Evolutionary conservation across 2,113 vertebrate genomes (phyloP).

Genomic region (Plotosus lineatus): DNA sequence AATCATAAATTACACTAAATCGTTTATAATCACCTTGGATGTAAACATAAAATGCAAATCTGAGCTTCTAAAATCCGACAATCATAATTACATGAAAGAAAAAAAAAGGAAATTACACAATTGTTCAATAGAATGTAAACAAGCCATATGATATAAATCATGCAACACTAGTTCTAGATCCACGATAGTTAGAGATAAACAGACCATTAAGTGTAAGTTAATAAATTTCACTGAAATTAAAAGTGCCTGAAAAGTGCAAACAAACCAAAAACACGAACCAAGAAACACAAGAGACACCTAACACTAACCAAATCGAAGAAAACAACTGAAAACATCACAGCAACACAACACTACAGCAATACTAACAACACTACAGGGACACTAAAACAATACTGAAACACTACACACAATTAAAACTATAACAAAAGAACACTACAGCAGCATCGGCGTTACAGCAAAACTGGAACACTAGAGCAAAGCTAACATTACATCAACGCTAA

Average conservation of each 20-base stretch:
- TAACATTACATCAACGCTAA: not conserved
- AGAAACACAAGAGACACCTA: too few species aligned
- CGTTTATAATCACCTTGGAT: not conserved
- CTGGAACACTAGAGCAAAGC: not conserved
- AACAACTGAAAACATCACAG: too few species aligned
- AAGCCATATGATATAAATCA: slow-evolving; percentile 36
- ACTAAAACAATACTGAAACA: not conserved
- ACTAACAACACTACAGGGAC: not conserved
- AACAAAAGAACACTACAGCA: too few species aligned
- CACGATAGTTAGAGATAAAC: not conserved
- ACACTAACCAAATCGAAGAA: too few species aligned
- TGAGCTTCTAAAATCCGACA: not conserved
- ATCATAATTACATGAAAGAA: not conserved
- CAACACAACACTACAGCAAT: not conserved
- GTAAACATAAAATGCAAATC: not conserved
- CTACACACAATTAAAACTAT: not conserved
- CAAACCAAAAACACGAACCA: too few species aligned
- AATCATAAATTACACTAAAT: not conserved
- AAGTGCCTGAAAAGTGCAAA: not conserved
- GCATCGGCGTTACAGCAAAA: not conserved
- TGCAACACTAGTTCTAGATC: slow-evolving; percentile 5
- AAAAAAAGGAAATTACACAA: not conserved
- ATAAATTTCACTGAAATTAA: not conserved
- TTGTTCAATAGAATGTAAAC: not conserved
- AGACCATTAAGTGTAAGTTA: not conserved